phyloP scores from a whole-genome alignment of 2,888 invertebrate species.

The Lepidonotus clava region DNA sequence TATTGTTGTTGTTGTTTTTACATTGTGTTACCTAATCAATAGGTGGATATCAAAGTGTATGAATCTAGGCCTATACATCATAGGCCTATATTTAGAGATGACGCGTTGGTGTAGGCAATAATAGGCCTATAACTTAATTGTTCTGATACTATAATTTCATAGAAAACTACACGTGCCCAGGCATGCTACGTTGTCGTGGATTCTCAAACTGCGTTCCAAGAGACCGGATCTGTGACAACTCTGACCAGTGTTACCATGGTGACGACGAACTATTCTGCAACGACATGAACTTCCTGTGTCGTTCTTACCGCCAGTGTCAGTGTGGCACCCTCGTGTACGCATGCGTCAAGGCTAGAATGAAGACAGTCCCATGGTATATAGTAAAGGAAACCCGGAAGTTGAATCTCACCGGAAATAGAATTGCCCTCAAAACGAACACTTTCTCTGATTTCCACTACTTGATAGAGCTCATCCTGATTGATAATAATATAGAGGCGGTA shows the following conservation, averaged over 20 bases:
- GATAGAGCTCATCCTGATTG: not conserved
- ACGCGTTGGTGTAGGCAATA: not conserved
- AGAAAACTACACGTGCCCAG: conserved; percentile 25
- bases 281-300: not conserved
- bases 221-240: conserved; percentile 15
- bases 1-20: no score
- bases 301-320: conserved; percentile 4
- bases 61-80: no score
- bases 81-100: no score
- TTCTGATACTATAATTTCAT: no score
- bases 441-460: conserved; percentile 42
- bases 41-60: no score
- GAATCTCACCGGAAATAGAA: conserved; percentile 18
- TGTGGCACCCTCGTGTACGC: not conserved
- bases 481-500: conserved; percentile 12
- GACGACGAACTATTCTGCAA: conserved; percentile 20
- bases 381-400: conserved; percentile 5
- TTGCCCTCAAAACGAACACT: not conserved
- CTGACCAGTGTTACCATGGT: not conserved
- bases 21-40: no score
- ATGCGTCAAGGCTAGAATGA: not conserved
- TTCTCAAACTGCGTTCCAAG: not conserved
- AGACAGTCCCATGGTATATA: conserved; percentile 19
- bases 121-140: not conserved
- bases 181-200: conserved; percentile 17